Percentiles rank a stretch among this genome's conserved stretches.
Evolutionary conservation across 1,140 invertebrate species (phyloP).

Genomic region (Cecropterus lyciades): DNA sequence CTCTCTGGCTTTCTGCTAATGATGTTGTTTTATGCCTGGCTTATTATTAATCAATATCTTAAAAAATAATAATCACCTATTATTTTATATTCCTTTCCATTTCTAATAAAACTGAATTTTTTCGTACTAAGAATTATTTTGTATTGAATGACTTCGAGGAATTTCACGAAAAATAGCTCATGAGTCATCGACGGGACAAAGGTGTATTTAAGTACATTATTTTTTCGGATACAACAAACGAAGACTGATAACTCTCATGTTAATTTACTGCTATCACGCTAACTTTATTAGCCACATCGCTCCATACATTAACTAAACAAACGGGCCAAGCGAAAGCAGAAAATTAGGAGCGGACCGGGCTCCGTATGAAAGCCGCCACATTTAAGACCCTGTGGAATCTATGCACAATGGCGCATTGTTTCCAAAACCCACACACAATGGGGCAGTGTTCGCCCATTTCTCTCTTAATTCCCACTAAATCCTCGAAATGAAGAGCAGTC

Average conservation of each 20-base stretch:
- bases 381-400: conserved; percentile 55
- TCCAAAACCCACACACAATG: conserved; percentile 62
- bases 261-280: conserved; percentile 24
- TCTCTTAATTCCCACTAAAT: conserved; percentile 69
- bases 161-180: too few relatives aligned
- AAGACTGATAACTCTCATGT: background rate
- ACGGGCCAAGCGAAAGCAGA: conserved; percentile 34
- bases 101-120: too few relatives aligned
- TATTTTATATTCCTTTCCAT: too few relatives aligned
- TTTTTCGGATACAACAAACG: background rate
- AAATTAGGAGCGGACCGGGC: conserved; percentile 38
- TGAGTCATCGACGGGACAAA: too few relatives aligned
- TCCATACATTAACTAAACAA: conserved; percentile 35
- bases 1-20: too few relatives aligned
- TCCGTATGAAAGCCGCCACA: conserved; percentile 48
- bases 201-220: too few relatives aligned
- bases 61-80: too few relatives aligned
- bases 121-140: too few relatives aligned
- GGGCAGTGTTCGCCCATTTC: conserved; percentile 57
- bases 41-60: too few relatives aligned
- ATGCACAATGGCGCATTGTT: conserved; percentile 73
- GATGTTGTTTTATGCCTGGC: too few relatives aligned
- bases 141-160: too few relatives aligned
- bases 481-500: conserved; percentile 63
- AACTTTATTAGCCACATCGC: conserved; percentile 34